Conservation (phyloP, 2,797 vertebrate species). For the Cyclura pinguis region DNA sequence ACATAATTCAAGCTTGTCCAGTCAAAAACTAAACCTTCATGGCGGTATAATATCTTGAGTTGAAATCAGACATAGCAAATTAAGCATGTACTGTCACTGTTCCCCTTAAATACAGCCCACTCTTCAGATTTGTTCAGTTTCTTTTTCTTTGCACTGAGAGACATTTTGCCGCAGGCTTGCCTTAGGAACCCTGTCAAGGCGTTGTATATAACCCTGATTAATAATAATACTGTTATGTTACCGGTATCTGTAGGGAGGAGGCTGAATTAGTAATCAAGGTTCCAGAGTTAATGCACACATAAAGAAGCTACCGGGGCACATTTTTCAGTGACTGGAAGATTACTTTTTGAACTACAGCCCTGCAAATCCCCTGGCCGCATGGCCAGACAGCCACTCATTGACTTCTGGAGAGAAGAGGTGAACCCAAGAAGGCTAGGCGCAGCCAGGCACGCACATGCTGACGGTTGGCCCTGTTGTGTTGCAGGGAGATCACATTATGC, state of each 20-base stretch:
- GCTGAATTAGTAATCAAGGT: not conserved
- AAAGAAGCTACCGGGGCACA: not conserved
- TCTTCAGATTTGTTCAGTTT: too few relatives aligned
- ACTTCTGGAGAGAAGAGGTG: not conserved
- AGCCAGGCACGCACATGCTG: not conserved
- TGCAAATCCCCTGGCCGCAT: too few relatives aligned
- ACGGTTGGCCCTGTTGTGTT: not conserved
- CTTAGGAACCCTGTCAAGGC: not conserved
- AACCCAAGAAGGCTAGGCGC: not conserved
- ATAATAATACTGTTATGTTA: not conserved
- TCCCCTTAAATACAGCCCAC: not conserved
- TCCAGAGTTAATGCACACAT: not conserved
- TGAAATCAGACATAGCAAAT: not conserved
- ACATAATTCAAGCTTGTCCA: not conserved
- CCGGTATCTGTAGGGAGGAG: not conserved
- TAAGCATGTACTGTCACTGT: not conserved
- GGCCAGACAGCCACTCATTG: too few relatives aligned
- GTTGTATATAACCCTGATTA: not conserved
- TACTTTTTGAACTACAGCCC: too few relatives aligned
- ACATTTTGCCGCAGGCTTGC: not conserved
- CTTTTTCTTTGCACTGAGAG: not conserved
- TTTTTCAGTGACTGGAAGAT: not conserved
- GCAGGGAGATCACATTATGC: constrained; percentile 24
- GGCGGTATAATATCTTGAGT: not conserved
- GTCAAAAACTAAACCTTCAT: not conserved